These are phyloP conservation scores for Limonius californicus DNA, from an alignment of 1,140 invertebrate genomes.

Conservation along the genomic window DNA sequence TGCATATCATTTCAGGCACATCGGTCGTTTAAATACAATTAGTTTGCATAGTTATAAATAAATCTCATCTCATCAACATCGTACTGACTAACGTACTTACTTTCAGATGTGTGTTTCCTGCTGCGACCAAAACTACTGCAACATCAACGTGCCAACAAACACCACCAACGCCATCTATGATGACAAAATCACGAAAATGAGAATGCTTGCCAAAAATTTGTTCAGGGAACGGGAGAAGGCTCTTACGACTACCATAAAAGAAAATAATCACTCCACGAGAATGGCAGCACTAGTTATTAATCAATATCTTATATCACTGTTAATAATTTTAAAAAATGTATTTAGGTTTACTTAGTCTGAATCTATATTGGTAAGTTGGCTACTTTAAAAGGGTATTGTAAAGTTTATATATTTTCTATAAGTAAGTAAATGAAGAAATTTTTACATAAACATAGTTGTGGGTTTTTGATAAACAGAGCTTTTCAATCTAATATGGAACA, in stretches of 20 bases:
- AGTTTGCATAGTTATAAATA: no score
- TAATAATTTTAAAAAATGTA: background rate
- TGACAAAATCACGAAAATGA: slow-evolving; percentile 45
- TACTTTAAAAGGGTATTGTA: no score
- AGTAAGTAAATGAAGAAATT: no score
- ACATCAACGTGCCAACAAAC: slow-evolving; percentile 60
- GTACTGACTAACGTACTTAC: no score
- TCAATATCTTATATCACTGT: background rate
- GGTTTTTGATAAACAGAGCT: no score
- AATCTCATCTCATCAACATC: no score
- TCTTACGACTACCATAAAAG: slow-evolving; percentile 42
- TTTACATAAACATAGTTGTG: no score
- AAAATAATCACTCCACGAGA: background rate
- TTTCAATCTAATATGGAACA: no score
- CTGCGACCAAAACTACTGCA: slow-evolving; percentile 64
- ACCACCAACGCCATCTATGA: slow-evolving; percentile 54
- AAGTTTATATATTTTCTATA: no score
- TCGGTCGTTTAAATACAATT: no score
- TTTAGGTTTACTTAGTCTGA: background rate
- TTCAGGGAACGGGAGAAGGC: slow-evolving; percentile 44
- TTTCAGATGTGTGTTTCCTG: slow-evolving; percentile 61
- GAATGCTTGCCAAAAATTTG: slow-evolving; percentile 45
- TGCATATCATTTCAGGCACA: no score
- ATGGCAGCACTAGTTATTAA: background rate
- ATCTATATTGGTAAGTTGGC: background rate